A percentile compares a stretch with the other conserved stretches of the same genome.
phyloP scores from a whole-genome alignment of 1,140 invertebrate species.

The Drosophila micromelanica region DNA sequence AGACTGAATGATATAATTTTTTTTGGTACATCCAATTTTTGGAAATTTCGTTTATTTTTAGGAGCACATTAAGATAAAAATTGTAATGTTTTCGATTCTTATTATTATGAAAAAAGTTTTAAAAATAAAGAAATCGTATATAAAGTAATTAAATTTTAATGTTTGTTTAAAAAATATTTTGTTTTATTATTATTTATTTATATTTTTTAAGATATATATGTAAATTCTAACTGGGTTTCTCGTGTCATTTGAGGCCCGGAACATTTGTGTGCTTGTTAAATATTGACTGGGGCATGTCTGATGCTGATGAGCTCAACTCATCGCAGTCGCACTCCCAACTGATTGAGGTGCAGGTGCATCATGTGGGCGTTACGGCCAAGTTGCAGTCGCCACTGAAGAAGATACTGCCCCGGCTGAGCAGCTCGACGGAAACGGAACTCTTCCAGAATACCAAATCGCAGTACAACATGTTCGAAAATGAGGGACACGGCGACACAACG shows the following conservation, averaged over 20 bases:
- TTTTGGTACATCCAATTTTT: too few species aligned
- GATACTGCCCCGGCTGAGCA: slow-evolving; percentile 50
- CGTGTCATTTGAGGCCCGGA: neutral
- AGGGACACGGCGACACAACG: slow-evolving; percentile 37
- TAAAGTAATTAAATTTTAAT: too few species aligned
- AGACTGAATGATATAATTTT: too few species aligned
- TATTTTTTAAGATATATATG: neutral
- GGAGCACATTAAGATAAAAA: too few species aligned
- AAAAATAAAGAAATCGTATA: too few species aligned
- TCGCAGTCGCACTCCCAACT: slow-evolving; percentile 67
- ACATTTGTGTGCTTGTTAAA: neutral
- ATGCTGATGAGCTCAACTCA: slow-evolving; percentile 49
- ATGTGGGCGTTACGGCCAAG: slow-evolving; percentile 78
- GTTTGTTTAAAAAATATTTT: too few species aligned
- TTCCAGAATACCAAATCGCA: slow-evolving; percentile 43
- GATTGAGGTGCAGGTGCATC: slow-evolving; percentile 72
- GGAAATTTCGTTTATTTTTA: too few species aligned
- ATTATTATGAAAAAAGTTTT: too few species aligned
- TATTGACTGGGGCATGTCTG: slow-evolving; percentile 57
- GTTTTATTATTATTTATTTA: too few species aligned
- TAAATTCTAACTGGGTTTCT: neutral
- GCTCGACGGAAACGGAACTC: slow-evolving; percentile 66
- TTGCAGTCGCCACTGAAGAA: slow-evolving; percentile 69
- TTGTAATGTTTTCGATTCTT: too few species aligned
- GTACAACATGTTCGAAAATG: slow-evolving; percentile 66